Evolutionary conservation across 2,888 invertebrate genomes (phyloP), one percentile per base, ranked within the genome.

Genomic region (Ceriagrion tenellum): DNA sequence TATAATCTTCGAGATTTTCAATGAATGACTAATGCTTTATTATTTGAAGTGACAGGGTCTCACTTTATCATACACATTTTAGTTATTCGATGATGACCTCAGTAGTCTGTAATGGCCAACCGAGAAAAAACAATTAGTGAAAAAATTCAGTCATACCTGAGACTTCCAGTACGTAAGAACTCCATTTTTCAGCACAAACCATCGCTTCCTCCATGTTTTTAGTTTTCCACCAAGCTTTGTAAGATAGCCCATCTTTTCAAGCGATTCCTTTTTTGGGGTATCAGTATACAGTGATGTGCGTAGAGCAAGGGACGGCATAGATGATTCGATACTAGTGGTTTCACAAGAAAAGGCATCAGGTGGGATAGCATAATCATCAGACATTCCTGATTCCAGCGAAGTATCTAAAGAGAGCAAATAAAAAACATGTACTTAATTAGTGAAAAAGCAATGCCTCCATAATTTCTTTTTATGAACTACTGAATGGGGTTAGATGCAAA

Each of bases 291-390:
- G 95, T 74, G 95, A 93, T 59, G 96, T 96, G 95, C 96, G 96
- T 56, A 96, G 96, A 95, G 96, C 96, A 35, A 98, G 96, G 95
- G 98, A 98, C 26, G 98, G 98, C 97, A 98, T 98, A 74, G 98
- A 98, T 55, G 98, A 98, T 96, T 98, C 98, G 96, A 98, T 97
- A 95, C 96, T 96, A 95, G 96, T 98, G 89, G 98, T 98, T 97
- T 98, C 98, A 96, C 98, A 98, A 95, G 98, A 99, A 35, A 99
- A 97, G 0, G 99, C 99, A 97, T 99, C 99, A 20, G 99, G 99
- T 20, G 99, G 99, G 96, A 99, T 98, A 95, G 99, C 99, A 97
- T 99, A 99, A 97, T 99, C 99, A 97, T 99, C 99, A 69, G 99
- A 99, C 97, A 99, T 98, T 96, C 99, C 99, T 95, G 99, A 99